Percentiles rank a stretch among this genome's conserved stretches.
Conservation (phyloP, 2,797 vertebrate genomes). For the Gymnothorax javanicus region DNA sequence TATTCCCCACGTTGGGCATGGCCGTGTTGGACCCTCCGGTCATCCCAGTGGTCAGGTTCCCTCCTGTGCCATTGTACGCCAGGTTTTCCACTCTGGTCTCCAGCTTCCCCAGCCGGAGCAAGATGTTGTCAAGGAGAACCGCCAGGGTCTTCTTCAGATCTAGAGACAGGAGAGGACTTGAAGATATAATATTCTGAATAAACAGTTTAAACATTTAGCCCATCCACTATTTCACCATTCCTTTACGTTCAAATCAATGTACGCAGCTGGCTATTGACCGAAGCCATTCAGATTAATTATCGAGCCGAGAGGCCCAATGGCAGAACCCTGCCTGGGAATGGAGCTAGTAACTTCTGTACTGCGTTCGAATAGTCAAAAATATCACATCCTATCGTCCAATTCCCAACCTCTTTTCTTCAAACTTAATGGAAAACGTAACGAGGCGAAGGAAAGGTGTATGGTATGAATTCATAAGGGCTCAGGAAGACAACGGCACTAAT, state of each 20-base stretch:
- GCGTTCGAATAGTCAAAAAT: too few relatives aligned
- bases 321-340: not conserved
- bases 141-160: conserved; percentile 98
- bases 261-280: not conserved
- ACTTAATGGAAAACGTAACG: too few relatives aligned
- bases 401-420: too few relatives aligned
- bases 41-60: conserved; percentile 83
- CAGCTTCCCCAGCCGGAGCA: conserved; percentile 92
- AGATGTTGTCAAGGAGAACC: conserved; percentile 94
- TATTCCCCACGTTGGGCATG: conserved; percentile 76
- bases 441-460: not conserved
- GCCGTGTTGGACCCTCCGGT: conserved; percentile 63
- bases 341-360: not conserved
- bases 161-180: conserved; percentile 48
- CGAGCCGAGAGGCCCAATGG: not conserved
- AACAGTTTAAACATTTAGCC: not conserved
- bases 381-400: too few relatives aligned
- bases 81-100: conserved; percentile 96
- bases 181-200: not conserved
- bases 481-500: too few relatives aligned
- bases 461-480: not conserved
- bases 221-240: not conserved
- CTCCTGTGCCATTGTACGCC: conserved; percentile 86
- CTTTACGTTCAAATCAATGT: not conserved
- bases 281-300: not conserved